Evolutionary conservation across 2,113 vertebrate genomes (phyloP).

Genomic region (Proterorhinus semilunaris): DNA sequence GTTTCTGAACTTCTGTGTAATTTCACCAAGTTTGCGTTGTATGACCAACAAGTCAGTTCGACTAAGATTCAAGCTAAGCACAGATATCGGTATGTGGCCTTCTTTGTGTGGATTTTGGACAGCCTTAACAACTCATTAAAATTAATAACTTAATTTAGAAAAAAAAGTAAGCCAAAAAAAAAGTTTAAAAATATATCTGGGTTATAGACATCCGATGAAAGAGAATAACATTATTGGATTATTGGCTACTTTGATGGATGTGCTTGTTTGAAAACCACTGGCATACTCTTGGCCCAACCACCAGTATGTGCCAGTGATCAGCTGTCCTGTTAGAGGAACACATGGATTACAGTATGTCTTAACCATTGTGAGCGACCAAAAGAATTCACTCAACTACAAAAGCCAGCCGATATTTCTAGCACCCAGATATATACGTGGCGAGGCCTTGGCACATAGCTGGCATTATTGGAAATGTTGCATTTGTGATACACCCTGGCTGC

Average conservation of each 20-base stretch:
- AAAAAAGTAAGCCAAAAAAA: too few species aligned
- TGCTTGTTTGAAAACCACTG: constrained; percentile 12
- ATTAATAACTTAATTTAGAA: too few species aligned
- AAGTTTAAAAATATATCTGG: neutral
- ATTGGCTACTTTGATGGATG: constrained; percentile 26
- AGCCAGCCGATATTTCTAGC: constrained; percentile 50
- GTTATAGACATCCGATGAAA: constrained; percentile 40
- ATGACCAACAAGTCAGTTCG: neutral
- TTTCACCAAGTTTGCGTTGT: constrained; percentile 3
- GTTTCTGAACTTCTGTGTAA: constrained; percentile 15
- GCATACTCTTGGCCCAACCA: constrained; percentile 4
- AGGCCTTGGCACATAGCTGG: constrained; percentile 51
- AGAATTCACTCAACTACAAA: constrained; percentile 61
- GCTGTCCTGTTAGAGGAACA: constrained; percentile 56
- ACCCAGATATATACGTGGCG: constrained; percentile 55
- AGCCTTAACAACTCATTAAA: neutral
- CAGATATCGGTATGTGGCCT: neutral
- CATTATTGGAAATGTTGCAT: constrained; percentile 74
- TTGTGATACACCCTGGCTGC: constrained; percentile 62
- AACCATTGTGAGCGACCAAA: constrained; percentile 39
- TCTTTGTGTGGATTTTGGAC: neutral
- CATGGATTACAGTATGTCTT: constrained; percentile 51
- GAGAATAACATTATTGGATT: constrained; percentile 45
- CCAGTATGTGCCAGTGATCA: constrained; percentile 42
- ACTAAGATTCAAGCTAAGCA: too few species aligned